These are phyloP conservation scores for Gymnopithys bicolor DNA, from an alignment of 2,797 vertebrate species.

Conservation along the genomic window DNA sequence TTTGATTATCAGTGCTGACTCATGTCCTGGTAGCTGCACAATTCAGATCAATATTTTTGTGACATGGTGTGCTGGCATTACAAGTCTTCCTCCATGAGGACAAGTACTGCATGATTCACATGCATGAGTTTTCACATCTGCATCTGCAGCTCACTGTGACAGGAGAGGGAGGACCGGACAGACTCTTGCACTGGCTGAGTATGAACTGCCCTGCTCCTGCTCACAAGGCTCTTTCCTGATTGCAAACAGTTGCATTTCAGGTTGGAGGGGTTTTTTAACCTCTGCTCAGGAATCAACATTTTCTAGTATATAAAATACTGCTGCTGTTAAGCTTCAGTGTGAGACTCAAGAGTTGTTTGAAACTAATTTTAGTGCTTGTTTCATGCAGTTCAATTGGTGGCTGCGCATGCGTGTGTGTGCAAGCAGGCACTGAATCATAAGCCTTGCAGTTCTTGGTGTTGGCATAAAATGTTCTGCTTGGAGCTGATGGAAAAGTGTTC, in stretches of 20 bases:
- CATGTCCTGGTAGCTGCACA: background rate
- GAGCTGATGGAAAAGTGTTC: background rate
- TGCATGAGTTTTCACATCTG: background rate
- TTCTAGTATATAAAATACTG: background rate
- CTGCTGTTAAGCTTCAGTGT: background rate
- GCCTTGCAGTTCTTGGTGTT: fast-evolving
- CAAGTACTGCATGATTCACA: background rate
- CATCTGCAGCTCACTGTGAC: background rate
- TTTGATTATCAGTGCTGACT: background rate
- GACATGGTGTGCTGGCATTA: background rate
- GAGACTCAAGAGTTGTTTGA: background rate
- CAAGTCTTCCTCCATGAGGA: background rate
- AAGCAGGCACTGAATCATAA: fast-evolving
- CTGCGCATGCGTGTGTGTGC: fast-evolving
- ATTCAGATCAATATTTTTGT: background rate
- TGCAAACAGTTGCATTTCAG: background rate
- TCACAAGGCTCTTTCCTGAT: background rate
- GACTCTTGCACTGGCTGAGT: background rate
- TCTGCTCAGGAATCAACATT: background rate
- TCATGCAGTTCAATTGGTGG: fast-evolving
- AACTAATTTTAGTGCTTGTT: background rate
- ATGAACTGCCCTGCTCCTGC: background rate
- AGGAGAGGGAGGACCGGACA: background rate
- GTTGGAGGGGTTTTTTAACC: background rate
- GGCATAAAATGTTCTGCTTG: background rate